Evolutionary conservation across 2,113 vertebrate species (phyloP).

Genomic region (Hippolais icterina): DNA sequence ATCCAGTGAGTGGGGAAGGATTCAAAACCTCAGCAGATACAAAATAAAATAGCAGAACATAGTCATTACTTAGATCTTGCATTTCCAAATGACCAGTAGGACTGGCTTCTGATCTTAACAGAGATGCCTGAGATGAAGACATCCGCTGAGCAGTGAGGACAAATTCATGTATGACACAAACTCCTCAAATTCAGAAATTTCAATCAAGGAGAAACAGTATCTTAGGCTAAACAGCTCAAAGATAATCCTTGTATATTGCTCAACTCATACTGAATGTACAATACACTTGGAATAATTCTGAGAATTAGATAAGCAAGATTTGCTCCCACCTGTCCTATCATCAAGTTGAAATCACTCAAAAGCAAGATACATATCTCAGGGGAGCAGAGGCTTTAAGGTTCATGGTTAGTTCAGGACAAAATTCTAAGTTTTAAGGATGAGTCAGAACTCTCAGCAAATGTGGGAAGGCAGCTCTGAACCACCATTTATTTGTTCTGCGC

Average conservation of each 20-base stretch:
- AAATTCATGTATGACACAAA: neutral
- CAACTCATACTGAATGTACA: neutral
- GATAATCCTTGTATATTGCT: neutral
- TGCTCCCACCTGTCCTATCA: neutral
- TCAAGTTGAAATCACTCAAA: neutral
- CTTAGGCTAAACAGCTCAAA: neutral
- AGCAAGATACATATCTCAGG: neutral
- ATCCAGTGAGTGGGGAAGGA: neutral
- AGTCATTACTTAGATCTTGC: neutral
- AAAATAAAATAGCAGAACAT: neutral
- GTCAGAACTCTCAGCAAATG: neutral
- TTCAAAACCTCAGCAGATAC: neutral
- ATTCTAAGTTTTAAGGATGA: neutral
- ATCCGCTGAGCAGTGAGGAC: rapidly evolving
- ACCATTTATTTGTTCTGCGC: rapidly evolving
- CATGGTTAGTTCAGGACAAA: neutral
- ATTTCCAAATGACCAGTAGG: neutral
- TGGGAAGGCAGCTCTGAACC: neutral
- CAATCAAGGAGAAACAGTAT: neutral
- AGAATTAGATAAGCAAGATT: neutral
- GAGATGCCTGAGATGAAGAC: neutral
- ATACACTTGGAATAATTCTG: neutral
- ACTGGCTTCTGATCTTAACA: neutral
- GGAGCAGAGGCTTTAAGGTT: neutral
- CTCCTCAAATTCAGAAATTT: neutral